A percentile compares a stretch with the other conserved stretches of the same genome.
These are phyloP conservation scores for Brachyptera putata DNA, from an alignment of 2,888 invertebrate genomes.

Conservation along the genomic window DNA sequence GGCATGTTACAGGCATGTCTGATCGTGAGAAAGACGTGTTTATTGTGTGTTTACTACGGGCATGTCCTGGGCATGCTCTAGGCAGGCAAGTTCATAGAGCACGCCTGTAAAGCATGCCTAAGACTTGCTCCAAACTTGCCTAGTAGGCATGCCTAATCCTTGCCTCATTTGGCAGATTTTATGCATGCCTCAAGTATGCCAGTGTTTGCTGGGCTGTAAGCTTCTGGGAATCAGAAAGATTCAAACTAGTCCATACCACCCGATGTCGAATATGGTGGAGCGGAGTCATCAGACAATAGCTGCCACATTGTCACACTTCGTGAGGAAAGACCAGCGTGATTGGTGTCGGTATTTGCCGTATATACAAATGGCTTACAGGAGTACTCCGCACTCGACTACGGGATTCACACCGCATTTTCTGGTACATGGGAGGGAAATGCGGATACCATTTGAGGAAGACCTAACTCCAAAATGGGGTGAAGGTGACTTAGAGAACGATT, in stretches of 20 bases:
- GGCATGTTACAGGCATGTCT: no score
- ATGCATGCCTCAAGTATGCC: no score
- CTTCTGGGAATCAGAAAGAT: neutral
- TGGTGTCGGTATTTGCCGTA: conserved; percentile 2
- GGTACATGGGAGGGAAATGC: neutral
- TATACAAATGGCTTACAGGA: conserved; percentile 1
- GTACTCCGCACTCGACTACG: conserved; percentile 1
- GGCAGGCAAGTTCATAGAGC: no score
- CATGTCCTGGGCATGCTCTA: no score
- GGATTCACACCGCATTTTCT: conserved; percentile 3
- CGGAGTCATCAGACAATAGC: neutral
- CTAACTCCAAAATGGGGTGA: neutral
- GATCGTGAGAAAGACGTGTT: no score
- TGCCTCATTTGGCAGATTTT: no score
- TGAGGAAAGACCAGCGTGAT: neutral
- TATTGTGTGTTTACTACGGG: no score
- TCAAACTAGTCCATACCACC: conserved; percentile 5
- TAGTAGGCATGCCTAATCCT: no score
- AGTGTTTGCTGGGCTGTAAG: no score
- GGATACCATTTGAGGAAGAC: conserved; percentile 4
- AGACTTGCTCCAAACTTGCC: no score
- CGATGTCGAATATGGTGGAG: neutral
- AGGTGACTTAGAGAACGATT: neutral
- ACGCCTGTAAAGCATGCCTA: no score
- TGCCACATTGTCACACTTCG: conserved; percentile 2